These are phyloP conservation scores for Neoniphon sammara DNA, from an alignment of 2,797 vertebrate genomes.

Conservation along the genomic window DNA sequence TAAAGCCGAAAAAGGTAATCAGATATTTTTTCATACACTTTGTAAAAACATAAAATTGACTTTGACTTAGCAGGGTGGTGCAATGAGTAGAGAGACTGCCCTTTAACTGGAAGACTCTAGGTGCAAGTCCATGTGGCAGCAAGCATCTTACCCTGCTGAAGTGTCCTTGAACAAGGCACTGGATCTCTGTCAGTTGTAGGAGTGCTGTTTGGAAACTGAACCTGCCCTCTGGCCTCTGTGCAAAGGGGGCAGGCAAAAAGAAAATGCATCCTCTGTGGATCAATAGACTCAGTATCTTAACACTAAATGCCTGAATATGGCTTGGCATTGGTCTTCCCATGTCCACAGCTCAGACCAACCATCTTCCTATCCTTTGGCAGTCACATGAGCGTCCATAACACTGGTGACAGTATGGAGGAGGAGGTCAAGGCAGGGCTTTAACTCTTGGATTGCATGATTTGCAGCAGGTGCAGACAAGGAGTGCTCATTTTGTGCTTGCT, in stretches of 20 bases:
- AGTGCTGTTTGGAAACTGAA: not conserved
- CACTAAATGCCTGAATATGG: not conserved
- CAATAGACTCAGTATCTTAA: too few relatives aligned
- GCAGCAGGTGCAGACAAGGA: constrained; percentile 51
- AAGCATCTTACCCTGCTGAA: too few relatives aligned
- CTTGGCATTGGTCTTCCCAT: not conserved
- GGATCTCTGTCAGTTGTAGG: not conserved
- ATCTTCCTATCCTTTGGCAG: not conserved
- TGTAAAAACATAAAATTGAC: constrained; percentile 21
- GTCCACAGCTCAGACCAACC: constrained; percentile 2
- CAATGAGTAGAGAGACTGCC: too few relatives aligned
- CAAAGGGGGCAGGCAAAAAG: too few relatives aligned
- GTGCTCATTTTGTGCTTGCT: constrained; percentile 52
- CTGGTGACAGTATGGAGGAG: constrained; percentile 25
- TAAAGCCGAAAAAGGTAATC: constrained; percentile 33
- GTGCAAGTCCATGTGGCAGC: too few relatives aligned
- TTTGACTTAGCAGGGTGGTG: too few relatives aligned
- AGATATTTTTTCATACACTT: constrained; percentile 35
- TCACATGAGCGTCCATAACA: constrained; percentile 26
- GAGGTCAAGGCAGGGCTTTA: constrained; percentile 1
- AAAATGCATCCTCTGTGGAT: too few relatives aligned
- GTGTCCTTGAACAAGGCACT: too few relatives aligned
- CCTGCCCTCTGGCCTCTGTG: not conserved
- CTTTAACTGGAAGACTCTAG: too few relatives aligned
- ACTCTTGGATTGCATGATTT: constrained; percentile 57